Base-by-base conservation (phyloP, 2,113 vertebrate species). In the Archilochus colubris region DNA sequence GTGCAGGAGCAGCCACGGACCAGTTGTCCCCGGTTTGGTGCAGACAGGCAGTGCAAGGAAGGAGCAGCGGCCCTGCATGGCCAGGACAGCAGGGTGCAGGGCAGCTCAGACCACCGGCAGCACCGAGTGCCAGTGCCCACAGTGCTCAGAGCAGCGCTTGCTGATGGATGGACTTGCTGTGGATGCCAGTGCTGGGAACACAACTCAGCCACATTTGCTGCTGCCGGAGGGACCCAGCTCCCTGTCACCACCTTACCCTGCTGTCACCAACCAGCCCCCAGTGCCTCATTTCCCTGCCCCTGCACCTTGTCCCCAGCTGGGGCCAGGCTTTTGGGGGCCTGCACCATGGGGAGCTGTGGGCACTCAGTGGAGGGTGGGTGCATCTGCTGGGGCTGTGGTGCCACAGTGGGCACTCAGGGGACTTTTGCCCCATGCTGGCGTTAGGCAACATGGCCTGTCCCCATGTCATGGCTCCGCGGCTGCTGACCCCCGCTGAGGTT, bases 261-360 rank as follows among this genome's bases (percentile, higher is more conserved):
- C 55, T 3, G 2, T 31, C 50, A 59, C 64, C 3, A 2, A 0
- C 8, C 2, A 10, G 18, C 11, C 75, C 58, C 61, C 1, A 5
- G 75, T 48, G 77, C 78, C 69, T 2, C 1, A 1, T 23, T 51
- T 38, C 43, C 54, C 24, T 17, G 31, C 25, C 33, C 10, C 2
- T 4, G 59, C 30, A 57, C 46, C 27, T 53, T 6, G 3, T 8
- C 3, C 25, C 31, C 38, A 31, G 18, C 53, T 3, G 1, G 54
- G 31, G 20, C 18, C 53, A 46, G 43, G 48, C 18, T 83, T 20
- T 50, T 23, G 57, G 64, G 19, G 40, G 16, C 4, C 31, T 23
- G 17, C 1, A 8, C 4, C 1, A 0, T 0, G 8, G 31, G 2
- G 28, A 28, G 27, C 14, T 1, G 3, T 10, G 28, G 53, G 58